phyloP scores from a whole-genome alignment of 2,888 invertebrate species.

The Acrobasis consociella region DNA sequence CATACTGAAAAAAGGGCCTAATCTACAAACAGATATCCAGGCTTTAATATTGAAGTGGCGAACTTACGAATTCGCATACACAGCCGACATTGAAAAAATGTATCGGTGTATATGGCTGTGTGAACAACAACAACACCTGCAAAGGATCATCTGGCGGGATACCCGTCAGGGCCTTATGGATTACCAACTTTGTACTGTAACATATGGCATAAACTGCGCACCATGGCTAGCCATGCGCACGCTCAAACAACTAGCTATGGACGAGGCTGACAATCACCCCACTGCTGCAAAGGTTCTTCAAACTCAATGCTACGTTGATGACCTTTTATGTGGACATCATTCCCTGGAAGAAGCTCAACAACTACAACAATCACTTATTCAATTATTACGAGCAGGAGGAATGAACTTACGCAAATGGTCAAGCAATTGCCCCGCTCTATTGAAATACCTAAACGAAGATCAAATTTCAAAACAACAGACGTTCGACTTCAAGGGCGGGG shows the following conservation, averaged over 20 bases:
- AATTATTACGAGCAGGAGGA: conserved; percentile 13
- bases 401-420: conserved; percentile 28
- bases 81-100: background rate
- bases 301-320: conserved; percentile 26
- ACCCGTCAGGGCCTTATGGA: background rate
- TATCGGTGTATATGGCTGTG: background rate
- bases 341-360: conserved; percentile 15
- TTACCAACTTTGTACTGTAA: conserved; percentile 21
- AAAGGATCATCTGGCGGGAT: background rate
- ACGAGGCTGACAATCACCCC: conserved; percentile 24
- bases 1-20: background rate
- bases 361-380: conserved; percentile 20
- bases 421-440: too few species aligned
- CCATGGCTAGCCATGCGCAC: conserved; percentile 21
- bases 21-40: background rate
- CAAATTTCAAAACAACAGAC: background rate
- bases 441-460: too few species aligned
- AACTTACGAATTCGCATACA: background rate
- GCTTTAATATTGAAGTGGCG: background rate
- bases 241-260: conserved; percentile 23
- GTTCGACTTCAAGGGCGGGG: background rate
- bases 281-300: conserved; percentile 24
- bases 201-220: too few species aligned
- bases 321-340: conserved; percentile 16
- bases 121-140: background rate